Percentiles rank a stretch among this genome's conserved stretches.
Conservation (phyloP, 2,797 vertebrate species). For the Acomys russatus region DNA sequence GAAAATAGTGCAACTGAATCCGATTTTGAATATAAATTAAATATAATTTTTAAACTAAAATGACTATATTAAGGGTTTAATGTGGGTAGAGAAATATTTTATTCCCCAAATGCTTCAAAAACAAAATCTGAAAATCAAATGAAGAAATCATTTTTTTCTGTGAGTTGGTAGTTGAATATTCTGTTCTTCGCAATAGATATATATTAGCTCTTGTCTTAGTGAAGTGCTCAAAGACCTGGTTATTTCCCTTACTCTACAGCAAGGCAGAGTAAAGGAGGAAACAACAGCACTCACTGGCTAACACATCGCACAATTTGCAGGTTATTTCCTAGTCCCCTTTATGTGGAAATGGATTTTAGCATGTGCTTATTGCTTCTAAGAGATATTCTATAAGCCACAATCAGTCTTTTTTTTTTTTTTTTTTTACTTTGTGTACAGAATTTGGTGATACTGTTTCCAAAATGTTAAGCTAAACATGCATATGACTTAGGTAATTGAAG, state of each 20-base stretch:
- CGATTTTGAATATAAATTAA: constrained; percentile 24
- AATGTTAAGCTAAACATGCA: background rate
- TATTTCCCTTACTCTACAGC: background rate
- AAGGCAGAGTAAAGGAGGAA: background rate
- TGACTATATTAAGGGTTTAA: constrained; percentile 4
- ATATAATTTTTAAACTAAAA: constrained; percentile 28
- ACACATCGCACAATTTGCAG: background rate
- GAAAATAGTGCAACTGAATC: background rate
- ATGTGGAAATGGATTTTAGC: background rate
- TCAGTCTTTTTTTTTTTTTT: constrained; percentile 20
- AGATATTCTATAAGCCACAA: constrained; percentile 18
- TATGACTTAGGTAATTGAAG: background rate
- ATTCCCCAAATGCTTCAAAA: constrained; percentile 41
- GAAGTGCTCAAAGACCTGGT: background rate
- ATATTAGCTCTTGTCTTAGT: background rate
- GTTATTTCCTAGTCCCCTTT: background rate
- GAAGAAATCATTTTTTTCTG: constrained; percentile 56
- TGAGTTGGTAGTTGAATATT: background rate
- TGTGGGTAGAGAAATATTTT: background rate
- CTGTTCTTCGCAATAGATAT: constrained; percentile 29
- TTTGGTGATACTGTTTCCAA: constrained; percentile 1
- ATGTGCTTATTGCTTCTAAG: background rate
- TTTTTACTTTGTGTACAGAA: background rate
- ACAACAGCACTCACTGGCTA: background rate
- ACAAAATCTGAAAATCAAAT: background rate